Conservation (phyloP, 64 coral and sea anemone species). For the Montipora cactus region DNA sequence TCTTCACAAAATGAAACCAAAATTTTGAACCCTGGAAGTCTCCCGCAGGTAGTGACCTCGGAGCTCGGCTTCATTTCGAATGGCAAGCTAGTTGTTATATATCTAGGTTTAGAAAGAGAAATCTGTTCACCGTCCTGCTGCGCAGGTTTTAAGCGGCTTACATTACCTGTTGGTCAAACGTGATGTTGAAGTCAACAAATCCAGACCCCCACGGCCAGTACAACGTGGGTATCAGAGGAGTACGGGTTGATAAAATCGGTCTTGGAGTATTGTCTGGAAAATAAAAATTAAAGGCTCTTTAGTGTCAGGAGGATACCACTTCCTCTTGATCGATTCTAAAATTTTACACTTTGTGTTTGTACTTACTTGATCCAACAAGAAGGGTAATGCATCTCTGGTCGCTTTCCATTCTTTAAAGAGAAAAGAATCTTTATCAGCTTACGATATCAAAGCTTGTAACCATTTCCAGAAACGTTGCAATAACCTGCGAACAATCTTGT, state of each 20-base stretch:
- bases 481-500: too few relatives aligned
- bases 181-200: conserved; percentile 18
- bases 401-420: conserved; percentile 47
- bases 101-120: too few relatives aligned
- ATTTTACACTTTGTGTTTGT: neutral
- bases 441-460: too few relatives aligned
- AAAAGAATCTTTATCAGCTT: neutral
- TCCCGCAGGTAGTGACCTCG: too few relatives aligned
- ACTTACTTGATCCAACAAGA: conserved; percentile 48
- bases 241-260: conserved; percentile 7
- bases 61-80: too few relatives aligned
- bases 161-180: conserved; percentile 38
- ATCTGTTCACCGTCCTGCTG: too few relatives aligned
- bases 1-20: too few relatives aligned
- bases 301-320: neutral
- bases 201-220: neutral
- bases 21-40: too few relatives aligned
- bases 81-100: too few relatives aligned
- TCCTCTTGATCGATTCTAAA: neutral
- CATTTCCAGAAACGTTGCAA: too few relatives aligned
- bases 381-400: conserved; percentile 67
- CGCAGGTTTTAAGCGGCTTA: too few relatives aligned
- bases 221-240: neutral
- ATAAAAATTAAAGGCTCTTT: neutral
- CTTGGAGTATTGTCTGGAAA: conserved; percentile 26